phyloP scores from a whole-genome alignment of 2,888 invertebrate genomes.

The Microctonus brassicae region DNA sequence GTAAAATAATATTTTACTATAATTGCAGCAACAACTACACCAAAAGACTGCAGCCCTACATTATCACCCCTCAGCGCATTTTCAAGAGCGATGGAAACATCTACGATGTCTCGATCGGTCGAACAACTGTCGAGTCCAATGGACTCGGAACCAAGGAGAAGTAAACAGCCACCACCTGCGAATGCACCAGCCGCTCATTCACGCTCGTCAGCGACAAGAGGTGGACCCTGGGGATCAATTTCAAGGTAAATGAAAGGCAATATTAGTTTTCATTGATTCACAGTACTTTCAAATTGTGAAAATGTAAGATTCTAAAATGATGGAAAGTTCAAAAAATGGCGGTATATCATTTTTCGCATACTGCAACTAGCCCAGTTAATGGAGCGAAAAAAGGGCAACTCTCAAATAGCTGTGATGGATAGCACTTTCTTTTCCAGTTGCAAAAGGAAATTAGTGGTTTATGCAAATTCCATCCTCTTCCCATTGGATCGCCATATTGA shows the following conservation, averaged over 20 bases:
- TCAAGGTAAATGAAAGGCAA: conserved; percentile 70
- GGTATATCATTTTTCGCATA: no score
- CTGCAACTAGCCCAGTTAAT: no score
- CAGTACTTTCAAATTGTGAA: no score
- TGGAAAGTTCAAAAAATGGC: no score
- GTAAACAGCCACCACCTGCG: conserved; percentile 63
- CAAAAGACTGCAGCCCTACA: conserved; percentile 87
- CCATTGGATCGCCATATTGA: no score
- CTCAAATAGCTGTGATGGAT: no score
- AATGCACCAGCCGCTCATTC: conserved; percentile 64
- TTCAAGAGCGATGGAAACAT: conserved; percentile 80
- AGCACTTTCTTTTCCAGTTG: no score
- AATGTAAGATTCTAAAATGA: no score
- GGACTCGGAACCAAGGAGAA: conserved; percentile 75
- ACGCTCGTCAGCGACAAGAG: conserved; percentile 72
- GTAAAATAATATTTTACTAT: conserved; percentile 25
- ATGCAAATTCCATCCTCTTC: no score
- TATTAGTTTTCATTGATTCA: neutral
- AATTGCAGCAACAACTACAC: conserved; percentile 78
- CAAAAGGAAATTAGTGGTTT: no score
- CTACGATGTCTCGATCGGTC: conserved; percentile 72
- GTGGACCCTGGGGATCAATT: conserved; percentile 92
- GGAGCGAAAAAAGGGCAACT: no score
- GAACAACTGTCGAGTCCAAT: conserved; percentile 88
- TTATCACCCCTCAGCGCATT: conserved; percentile 86